These are phyloP conservation scores for Rhodophaea formosa DNA, from an alignment of 2,888 invertebrate species.

Conservation along the genomic window DNA sequence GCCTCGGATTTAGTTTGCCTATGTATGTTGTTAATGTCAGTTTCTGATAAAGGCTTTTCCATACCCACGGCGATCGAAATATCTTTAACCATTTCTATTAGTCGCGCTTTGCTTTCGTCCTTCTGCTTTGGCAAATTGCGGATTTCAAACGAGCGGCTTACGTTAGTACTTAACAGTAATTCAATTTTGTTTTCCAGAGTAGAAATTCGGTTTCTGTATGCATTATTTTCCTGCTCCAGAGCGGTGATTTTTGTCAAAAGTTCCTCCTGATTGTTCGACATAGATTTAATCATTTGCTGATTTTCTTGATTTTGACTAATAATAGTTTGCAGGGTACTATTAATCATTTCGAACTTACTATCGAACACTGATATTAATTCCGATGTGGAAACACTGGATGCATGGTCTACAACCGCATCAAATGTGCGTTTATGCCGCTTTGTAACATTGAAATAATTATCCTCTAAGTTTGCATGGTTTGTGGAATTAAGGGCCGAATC, in stretches of 20 bases:
- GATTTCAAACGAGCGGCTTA: slow-evolving; percentile 20
- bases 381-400: not conserved
- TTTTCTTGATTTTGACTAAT: slow-evolving; percentile 22
- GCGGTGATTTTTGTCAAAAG: slow-evolving; percentile 14
- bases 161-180: slow-evolving; percentile 5
- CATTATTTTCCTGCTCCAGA: slow-evolving; percentile 20
- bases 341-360: slow-evolving; percentile 3
- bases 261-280: slow-evolving; percentile 17
- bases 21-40: slow-evolving; percentile 25
- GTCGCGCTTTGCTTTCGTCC: slow-evolving; percentile 19
- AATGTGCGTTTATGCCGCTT: slow-evolving; percentile 13
- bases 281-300: slow-evolving; percentile 15
- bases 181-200: slow-evolving; percentile 16
- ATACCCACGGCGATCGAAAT: slow-evolving; percentile 18
- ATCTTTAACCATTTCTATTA: slow-evolving; percentile 17
- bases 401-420: not conserved
- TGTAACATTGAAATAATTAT: not conserved
- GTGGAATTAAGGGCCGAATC: not conserved
- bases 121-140: slow-evolving; percentile 17
- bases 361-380: slow-evolving; percentile 7
- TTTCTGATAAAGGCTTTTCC: slow-evolving; percentile 13
- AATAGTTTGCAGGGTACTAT: not conserved
- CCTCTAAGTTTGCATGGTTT: not conserved
- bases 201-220: slow-evolving; percentile 14
- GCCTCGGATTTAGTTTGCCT: slow-evolving; percentile 21